Conservation (phyloP, 1,140 invertebrate genomes). For the Drosophila ironensis region DNA sequence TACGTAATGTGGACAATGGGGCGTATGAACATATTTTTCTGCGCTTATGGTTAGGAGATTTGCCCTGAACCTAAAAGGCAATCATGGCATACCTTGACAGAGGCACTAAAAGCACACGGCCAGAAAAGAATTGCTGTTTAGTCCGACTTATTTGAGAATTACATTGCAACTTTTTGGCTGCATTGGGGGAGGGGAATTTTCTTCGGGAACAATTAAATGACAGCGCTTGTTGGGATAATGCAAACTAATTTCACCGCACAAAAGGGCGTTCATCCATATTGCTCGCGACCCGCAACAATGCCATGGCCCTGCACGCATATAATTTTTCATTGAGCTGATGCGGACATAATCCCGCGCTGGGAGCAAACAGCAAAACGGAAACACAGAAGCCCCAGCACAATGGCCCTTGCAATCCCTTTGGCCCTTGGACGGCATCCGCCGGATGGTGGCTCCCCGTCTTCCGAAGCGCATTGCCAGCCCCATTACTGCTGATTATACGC, state of each 20-base stretch:
- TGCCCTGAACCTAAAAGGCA: conserved; percentile 4
- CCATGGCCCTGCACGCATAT: conserved; percentile 45
- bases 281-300: conserved; percentile 21
- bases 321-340: conserved; percentile 76
- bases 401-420: conserved; percentile 24
- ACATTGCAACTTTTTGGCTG: neutral
- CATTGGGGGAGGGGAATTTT: neutral
- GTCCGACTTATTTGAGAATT: neutral
- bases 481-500: conserved; percentile 78
- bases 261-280: conserved; percentile 13
- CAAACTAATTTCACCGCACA: conserved; percentile 52
- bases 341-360: conserved; percentile 66
- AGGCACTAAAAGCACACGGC: neutral
- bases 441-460: conserved; percentile 34
- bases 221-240: conserved; percentile 32
- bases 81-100: conserved; percentile 4
- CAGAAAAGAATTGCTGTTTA: neutral
- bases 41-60: conserved; percentile 2
- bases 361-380: conserved; percentile 16
- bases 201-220: conserved; percentile 28
- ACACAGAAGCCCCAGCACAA: conserved; percentile 29
- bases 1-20: conserved; percentile 52
- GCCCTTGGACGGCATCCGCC: conserved; percentile 2
- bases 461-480: conserved; percentile 64
- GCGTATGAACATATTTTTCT: conserved; percentile 43